Conservation (phyloP, 2,113 vertebrate species). For the Tyrannus savana region DNA sequence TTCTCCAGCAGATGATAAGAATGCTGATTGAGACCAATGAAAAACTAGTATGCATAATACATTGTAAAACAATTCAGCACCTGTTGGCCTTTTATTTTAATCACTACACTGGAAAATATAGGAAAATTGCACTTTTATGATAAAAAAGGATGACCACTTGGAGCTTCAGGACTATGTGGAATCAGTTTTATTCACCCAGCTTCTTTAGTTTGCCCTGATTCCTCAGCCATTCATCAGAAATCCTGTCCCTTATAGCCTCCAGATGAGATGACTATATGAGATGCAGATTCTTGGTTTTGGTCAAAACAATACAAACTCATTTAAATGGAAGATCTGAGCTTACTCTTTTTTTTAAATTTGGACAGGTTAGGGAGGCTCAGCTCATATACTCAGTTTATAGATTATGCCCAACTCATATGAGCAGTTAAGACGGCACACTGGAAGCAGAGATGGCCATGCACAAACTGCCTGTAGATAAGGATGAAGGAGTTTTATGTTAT, state of each 20-base stretch:
- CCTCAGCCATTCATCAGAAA: background rate
- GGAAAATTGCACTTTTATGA: background rate
- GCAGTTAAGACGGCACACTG: background rate
- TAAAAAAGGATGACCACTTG: background rate
- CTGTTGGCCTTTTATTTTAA: background rate
- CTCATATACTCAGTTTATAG: background rate
- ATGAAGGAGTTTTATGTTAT: constrained; percentile 15
- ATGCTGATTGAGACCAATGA: background rate
- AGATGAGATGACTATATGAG: background rate
- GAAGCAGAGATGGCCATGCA: background rate
- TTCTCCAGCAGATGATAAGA: background rate
- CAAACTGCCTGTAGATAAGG: background rate
- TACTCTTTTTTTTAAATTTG: background rate
- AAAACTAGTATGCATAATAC: background rate
- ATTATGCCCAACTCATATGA: background rate
- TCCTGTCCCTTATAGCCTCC: background rate
- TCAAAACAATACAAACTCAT: background rate
- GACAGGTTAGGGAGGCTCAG: background rate
- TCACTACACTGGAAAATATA: background rate
- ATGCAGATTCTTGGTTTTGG: background rate
- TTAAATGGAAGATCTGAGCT: background rate
- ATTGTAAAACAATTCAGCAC: background rate
- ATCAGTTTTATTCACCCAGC: background rate
- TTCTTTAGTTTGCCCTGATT: background rate
- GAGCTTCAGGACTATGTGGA: background rate